These are phyloP conservation scores for Alentia gelatinosa DNA, from an alignment of 2,888 invertebrate species.

Conservation along the genomic window DNA sequence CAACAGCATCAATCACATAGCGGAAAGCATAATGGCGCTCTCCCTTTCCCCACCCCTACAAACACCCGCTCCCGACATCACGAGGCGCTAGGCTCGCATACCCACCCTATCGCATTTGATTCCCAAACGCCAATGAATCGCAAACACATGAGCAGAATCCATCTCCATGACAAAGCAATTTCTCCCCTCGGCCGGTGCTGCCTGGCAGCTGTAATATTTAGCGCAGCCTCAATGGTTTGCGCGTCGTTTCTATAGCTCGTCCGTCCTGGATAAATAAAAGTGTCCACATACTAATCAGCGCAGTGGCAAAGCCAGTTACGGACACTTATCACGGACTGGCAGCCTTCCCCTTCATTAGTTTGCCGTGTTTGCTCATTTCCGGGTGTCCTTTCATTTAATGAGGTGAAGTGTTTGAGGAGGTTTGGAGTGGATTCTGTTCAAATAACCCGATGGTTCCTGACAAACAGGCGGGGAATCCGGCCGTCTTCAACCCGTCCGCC, in stretches of 20 bases:
- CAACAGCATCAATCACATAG: neutral
- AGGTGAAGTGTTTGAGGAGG: slow-evolving; percentile 28
- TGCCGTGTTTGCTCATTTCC: slow-evolving; percentile 9
- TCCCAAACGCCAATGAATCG: neutral
- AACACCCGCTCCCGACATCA: neutral
- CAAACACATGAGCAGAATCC: neutral
- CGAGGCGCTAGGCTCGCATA: neutral
- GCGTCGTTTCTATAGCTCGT: neutral
- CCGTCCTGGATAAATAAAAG: neutral
- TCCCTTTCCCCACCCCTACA: neutral
- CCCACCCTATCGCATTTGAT: neutral
- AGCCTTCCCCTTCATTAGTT: slow-evolving; percentile 17
- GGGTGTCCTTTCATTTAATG: slow-evolving; percentile 35
- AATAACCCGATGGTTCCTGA: neutral
- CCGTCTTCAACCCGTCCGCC: too few species aligned
- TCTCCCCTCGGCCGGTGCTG: neutral
- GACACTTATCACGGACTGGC: neutral
- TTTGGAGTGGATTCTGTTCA: slow-evolving; percentile 10
- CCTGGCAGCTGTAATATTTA: neutral
- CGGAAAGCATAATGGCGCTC: neutral
- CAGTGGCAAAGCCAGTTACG: neutral
- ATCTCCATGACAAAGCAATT: slow-evolving; percentile 17
- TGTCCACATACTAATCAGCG: neutral
- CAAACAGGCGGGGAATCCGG: neutral
- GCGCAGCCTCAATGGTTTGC: neutral